phyloP scores from a whole-genome alignment of 2,888 invertebrate genomes.

The Oscheius onirici region DNA sequence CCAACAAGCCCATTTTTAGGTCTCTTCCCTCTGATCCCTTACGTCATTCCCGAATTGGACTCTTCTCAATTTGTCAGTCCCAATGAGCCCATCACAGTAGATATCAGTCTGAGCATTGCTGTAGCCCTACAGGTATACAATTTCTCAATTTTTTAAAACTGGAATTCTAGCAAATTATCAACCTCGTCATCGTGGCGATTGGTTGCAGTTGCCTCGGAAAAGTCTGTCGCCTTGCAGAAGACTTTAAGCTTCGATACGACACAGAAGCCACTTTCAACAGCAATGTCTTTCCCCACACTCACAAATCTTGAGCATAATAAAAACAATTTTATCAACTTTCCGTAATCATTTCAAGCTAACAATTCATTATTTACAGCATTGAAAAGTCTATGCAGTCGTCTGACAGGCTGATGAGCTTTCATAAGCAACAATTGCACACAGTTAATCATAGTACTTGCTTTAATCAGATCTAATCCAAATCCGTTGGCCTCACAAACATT shows the following conservation, averaged over 20 bases:
- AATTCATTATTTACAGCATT: no score
- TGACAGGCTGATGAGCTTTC: no score
- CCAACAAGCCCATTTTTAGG: no score
- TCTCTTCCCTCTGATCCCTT: slow-evolving; percentile 31
- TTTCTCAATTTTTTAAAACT: not conserved
- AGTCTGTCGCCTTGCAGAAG: slow-evolving; percentile 26
- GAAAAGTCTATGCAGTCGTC: no score
- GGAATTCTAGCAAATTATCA: slow-evolving; percentile 21
- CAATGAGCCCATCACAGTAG: slow-evolving; percentile 21
- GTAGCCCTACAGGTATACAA: slow-evolving; percentile 24
- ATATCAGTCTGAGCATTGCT: slow-evolving; percentile 18
- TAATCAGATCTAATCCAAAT: no score
- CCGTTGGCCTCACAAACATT: no score
- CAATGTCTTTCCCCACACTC: slow-evolving; percentile 23
- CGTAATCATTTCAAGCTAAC: no score
- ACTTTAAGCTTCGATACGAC: slow-evolving; percentile 20
- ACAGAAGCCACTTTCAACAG: slow-evolving; percentile 21
- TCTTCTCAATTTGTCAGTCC: slow-evolving; percentile 9
- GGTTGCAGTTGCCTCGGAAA: slow-evolving; percentile 29
- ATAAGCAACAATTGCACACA: no score
- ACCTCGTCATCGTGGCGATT: slow-evolving; percentile 7
- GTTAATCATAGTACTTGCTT: no score
- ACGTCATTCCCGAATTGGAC: slow-evolving; percentile 27
- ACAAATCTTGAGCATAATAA: not conserved
- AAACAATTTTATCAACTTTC: no score